phyloP scores from a whole-genome alignment of 2,797 vertebrate species.

The Bradypodion ventrale region DNA sequence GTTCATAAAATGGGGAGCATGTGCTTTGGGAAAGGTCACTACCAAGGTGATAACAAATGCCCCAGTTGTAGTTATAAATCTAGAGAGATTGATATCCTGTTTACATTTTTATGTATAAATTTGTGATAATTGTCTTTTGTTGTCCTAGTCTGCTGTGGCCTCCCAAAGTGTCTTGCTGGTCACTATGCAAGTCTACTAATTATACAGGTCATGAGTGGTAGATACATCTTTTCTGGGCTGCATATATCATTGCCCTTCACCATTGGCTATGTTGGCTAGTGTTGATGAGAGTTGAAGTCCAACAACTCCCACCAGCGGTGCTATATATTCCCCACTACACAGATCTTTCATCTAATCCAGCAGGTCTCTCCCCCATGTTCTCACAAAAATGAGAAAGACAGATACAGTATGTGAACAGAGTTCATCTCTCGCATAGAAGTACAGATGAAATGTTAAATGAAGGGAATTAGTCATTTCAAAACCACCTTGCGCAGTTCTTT shows the following conservation, averaged over 20 bases:
- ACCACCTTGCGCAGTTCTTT: background rate
- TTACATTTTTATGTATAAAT: background rate
- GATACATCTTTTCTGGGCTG: no score
- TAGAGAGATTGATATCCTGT: background rate
- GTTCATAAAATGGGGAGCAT: background rate
- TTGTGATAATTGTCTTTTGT: no score
- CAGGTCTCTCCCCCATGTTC: background rate
- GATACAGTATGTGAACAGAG: background rate
- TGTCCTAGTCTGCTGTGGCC: no score
- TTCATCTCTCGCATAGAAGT: background rate
- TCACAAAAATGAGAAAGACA: background rate
- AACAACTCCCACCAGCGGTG: background rate
- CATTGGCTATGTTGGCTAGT: background rate
- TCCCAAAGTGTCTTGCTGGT: no score
- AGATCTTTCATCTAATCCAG: background rate
- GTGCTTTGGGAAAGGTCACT: background rate
- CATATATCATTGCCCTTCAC: no score
- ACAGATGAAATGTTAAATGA: background rate
- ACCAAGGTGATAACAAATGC: background rate
- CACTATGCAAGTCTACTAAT: no score
- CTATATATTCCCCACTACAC: background rate
- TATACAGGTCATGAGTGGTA: no score
- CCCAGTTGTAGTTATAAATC: background rate
- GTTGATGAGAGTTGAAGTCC: background rate
- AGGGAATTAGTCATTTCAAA: slow-evolving; percentile 6